phyloP scores from a whole-genome alignment of 2,888 invertebrate species.

The Idaea biselata region DNA sequence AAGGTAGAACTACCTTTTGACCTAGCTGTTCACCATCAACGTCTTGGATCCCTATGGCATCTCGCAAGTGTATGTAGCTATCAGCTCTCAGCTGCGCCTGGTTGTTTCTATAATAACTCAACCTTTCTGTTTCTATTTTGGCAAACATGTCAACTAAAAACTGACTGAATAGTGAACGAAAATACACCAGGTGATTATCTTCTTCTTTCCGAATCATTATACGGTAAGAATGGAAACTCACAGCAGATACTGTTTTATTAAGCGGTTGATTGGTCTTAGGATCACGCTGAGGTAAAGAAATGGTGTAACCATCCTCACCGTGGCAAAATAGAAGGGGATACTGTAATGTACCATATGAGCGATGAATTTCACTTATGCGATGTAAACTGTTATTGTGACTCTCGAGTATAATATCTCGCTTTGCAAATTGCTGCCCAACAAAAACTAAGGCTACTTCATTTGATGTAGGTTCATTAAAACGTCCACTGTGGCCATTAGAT shows the following conservation, averaged over 20 bases:
- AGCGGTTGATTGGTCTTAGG: constrained; percentile 22
- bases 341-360: constrained; percentile 45
- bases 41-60: neutral
- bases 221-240: too few species aligned
- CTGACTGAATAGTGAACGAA: constrained; percentile 5
- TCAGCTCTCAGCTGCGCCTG: constrained; percentile 11
- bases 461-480: neutral
- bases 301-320: constrained; percentile 38
- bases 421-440: neutral
- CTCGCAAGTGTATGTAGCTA: constrained; percentile 8
- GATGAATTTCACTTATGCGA: constrained; percentile 21
- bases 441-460: neutral
- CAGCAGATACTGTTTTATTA: too few species aligned
- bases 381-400: constrained; percentile 28
- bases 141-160: constrained; percentile 12
- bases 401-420: neutral
- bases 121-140: constrained; percentile 14
- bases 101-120: constrained; percentile 4
- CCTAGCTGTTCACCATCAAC: constrained; percentile 12
- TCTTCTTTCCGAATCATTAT: too few species aligned
- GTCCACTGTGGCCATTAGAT: neutral
- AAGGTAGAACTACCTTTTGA: constrained; percentile 16
- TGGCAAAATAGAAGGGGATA: constrained; percentile 49
- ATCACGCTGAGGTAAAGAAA: constrained; percentile 30
- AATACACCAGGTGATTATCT: neutral